Evolutionary conservation across 2,888 invertebrate genomes (phyloP).

Genomic region (Philaethria dido): DNA sequence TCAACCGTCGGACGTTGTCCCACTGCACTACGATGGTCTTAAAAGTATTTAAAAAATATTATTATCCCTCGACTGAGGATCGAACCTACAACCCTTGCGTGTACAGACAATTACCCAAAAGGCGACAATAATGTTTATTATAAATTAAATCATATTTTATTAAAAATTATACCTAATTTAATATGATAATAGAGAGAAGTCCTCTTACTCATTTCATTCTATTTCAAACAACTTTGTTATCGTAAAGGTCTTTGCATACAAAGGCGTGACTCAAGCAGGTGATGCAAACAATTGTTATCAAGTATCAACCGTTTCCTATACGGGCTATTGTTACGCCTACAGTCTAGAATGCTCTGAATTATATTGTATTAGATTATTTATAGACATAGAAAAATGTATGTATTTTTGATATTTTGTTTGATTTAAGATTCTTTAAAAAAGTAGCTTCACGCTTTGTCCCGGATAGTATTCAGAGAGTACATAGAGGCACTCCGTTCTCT

Average conservation of each 20-base stretch:
- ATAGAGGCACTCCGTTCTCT: too few species aligned
- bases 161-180: not conserved
- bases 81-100: too few species aligned
- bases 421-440: too few species aligned
- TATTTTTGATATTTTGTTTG: too few species aligned
- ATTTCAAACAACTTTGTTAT: slow-evolving; percentile 38
- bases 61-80: too few species aligned
- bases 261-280: slow-evolving; percentile 46
- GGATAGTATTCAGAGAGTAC: too few species aligned
- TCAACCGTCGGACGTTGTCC: too few species aligned
- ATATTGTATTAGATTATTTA: not conserved
- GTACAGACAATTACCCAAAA: too few species aligned
- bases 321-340: slow-evolving; percentile 39
- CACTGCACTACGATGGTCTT: too few species aligned
- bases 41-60: too few species aligned
- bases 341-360: slow-evolving; percentile 1
- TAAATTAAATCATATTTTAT: not conserved
- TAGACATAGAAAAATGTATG: not conserved
- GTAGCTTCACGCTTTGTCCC: too few species aligned
- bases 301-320: slow-evolving; percentile 40
- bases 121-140: too few species aligned
- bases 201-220: not conserved
- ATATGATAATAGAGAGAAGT: not conserved
- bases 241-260: slow-evolving; percentile 42
- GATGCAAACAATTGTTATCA: slow-evolving; percentile 47